These are phyloP conservation scores for Zonotrichia leucophrys DNA, from an alignment of 2,113 vertebrate genomes.

Conservation along the genomic window DNA sequence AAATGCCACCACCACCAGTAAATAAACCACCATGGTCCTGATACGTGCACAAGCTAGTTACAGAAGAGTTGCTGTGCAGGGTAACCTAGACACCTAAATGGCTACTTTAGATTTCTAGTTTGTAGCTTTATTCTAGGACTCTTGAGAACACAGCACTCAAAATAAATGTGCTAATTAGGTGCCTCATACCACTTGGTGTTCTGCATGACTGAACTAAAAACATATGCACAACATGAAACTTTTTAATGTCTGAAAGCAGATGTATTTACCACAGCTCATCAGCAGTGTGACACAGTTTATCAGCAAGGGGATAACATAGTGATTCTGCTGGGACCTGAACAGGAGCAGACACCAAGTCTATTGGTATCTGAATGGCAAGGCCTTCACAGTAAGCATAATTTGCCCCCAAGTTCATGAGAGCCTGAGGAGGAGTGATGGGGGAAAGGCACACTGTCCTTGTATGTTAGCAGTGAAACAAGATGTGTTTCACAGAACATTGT, in stretches of 20 bases:
- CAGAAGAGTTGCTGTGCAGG: not conserved
- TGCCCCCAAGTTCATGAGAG: not conserved
- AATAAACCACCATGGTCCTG: not conserved
- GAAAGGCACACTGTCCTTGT: not conserved
- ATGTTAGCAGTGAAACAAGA: not conserved
- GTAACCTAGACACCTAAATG: not conserved
- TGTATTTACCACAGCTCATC: not conserved
- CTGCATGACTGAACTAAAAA: not conserved
- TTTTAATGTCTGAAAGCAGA: not conserved
- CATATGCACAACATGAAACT: rapidly evolving
- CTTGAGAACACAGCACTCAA: not conserved
- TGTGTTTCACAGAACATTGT: not conserved
- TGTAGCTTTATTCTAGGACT: not conserved
- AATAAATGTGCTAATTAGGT: not conserved
- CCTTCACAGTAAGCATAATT: not conserved
- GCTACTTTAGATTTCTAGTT: not conserved
- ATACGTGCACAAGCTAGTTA: not conserved
- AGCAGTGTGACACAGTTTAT: not conserved
- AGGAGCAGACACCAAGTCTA: not conserved
- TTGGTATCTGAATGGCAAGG: not conserved
- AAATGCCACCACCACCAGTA: not conserved
- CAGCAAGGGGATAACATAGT: not conserved
- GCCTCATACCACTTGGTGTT: not conserved
- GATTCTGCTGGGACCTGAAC: not conserved
- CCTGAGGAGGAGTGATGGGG: not conserved